Percentiles rank a stretch among this genome's conserved stretches.
Evolutionary conservation across 2,888 invertebrate genomes (phyloP).

Genomic region (Polydrusus pterygomalis): DNA sequence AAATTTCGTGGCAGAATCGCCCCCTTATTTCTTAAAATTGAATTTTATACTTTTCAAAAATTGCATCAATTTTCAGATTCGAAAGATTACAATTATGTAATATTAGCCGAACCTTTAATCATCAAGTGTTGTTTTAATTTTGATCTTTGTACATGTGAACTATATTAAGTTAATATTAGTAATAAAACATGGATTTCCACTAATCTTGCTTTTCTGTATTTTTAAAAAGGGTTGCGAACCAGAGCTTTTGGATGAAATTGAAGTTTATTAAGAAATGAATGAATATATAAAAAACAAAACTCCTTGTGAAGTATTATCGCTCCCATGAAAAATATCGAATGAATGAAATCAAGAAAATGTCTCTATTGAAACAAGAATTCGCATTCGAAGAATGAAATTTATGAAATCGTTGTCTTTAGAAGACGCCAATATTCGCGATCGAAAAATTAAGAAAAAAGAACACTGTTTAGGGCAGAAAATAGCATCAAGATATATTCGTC

Average conservation of each 20-base stretch:
- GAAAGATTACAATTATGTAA: conserved; percentile 26
- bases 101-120: conserved; percentile 30
- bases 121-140: conserved; percentile 36
- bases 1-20: no score
- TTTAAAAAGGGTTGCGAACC: conserved; percentile 88
- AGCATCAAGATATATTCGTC: conserved; percentile 19
- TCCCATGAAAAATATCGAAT: conserved; percentile 51
- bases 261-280: conserved; percentile 63
- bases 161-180: conserved; percentile 57
- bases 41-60: no score
- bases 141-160: conserved; percentile 41
- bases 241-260: conserved; percentile 87
- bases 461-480: conserved; percentile 38
- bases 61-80: no score
- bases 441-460: conserved; percentile 49
- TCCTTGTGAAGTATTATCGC: conserved; percentile 49
- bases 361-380: conserved; percentile 50
- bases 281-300: conserved; percentile 49
- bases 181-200: conserved; percentile 56
- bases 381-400: conserved; percentile 68
- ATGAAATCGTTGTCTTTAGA: conserved; percentile 60
- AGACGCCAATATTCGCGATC: conserved; percentile 60
- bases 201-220: conserved; percentile 80
- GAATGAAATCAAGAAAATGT: conserved; percentile 42
- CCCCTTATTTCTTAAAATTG: neutral